Conservation (phyloP, 2,888 invertebrate genomes). For the Melinaea menophilus region DNA sequence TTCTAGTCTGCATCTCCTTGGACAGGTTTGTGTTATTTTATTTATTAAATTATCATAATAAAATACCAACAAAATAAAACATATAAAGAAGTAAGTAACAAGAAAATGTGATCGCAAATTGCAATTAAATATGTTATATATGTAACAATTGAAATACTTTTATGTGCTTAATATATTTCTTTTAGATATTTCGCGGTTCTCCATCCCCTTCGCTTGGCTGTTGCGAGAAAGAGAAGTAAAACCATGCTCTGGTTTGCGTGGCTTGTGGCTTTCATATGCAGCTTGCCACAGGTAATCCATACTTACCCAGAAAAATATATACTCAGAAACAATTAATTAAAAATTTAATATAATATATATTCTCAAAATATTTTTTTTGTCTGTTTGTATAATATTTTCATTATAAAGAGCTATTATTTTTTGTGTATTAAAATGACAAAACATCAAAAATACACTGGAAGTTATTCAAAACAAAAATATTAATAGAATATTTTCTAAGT, state of each 20-base stretch:
- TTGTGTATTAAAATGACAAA: too few species aligned
- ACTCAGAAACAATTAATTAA: too few species aligned
- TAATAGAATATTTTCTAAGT: too few species aligned
- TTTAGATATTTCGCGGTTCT: constrained; percentile 84
- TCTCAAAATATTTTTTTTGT: too few species aligned
- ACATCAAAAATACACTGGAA: too few species aligned
- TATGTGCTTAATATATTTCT: constrained; percentile 8
- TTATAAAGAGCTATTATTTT: too few species aligned
- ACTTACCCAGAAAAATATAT: too few species aligned
- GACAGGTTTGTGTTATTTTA: constrained; percentile 71
- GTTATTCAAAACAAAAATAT: too few species aligned
- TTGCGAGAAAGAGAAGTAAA: constrained; percentile 83
- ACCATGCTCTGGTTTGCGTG: constrained; percentile 84
- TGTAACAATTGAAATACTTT: not conserved
- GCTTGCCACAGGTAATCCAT: constrained; percentile 81
- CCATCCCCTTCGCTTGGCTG: constrained; percentile 82
- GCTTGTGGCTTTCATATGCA: constrained; percentile 81
- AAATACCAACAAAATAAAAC: not conserved
- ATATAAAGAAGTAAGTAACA: not conserved
- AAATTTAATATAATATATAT: too few species aligned
- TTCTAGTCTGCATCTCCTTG: constrained; percentile 86
- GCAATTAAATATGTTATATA: not conserved
- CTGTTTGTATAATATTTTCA: too few species aligned
- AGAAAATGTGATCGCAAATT: not conserved
- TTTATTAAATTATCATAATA: not conserved